Evolutionary conservation across 2,888 invertebrate species (phyloP).

Genomic region (Trichacis sp.): DNA sequence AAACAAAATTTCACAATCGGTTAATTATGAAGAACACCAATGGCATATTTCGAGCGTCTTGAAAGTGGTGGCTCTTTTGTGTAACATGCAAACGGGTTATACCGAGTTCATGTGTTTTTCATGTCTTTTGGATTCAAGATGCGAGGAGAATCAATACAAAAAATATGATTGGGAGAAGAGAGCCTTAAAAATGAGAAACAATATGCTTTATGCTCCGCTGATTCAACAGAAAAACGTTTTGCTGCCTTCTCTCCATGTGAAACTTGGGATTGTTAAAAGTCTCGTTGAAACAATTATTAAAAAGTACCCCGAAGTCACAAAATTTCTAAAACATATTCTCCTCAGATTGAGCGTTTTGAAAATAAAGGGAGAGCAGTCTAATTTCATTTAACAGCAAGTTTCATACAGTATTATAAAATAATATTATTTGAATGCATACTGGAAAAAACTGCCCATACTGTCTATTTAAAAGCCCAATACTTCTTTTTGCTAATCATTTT

Average conservation of each 20-base stretch:
- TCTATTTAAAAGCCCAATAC: no score
- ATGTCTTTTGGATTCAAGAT: constrained; percentile 23
- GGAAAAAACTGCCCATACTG: no score
- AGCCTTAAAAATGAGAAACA: neutral
- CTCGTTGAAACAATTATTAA: no score
- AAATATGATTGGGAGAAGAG: neutral
- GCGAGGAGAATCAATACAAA: constrained; percentile 13
- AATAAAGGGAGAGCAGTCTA: no score
- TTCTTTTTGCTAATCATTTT: no score
- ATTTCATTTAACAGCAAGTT: no score
- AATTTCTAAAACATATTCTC: no score
- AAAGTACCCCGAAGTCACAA: no score
- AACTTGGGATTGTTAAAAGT: no score
- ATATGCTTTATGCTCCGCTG: neutral
- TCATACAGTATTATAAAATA: no score
- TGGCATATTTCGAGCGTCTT: constrained; percentile 53
- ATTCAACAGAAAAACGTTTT: neutral
- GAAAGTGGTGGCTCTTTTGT: constrained; percentile 52
- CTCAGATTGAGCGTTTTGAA: no score
- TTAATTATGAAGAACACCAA: constrained; percentile 50
- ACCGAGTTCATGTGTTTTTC: constrained; percentile 31
- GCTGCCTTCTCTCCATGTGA: neutral
- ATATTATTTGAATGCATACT: no score
- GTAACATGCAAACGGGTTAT: constrained; percentile 44
- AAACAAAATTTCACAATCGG: constrained; percentile 43